Base-by-base conservation (phyloP, 2,797 vertebrate species). In the Sorex maritimensis region DNA sequence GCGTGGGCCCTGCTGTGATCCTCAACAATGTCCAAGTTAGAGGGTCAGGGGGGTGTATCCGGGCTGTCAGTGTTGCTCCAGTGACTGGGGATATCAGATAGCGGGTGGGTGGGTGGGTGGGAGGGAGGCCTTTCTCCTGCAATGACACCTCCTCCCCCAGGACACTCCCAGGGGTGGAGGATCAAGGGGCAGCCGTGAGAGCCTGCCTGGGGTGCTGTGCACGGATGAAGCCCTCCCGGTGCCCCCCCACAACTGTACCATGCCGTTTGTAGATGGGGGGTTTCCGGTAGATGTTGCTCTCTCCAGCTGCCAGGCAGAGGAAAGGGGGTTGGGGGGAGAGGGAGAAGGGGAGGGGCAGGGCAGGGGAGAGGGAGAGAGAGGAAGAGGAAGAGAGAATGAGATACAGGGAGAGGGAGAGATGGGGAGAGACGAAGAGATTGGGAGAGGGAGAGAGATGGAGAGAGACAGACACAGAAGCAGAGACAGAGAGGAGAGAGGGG, bases 251-350 rank as follows among this genome's bases (percentile, higher is more conserved):
- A 81, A 98, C 98, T 98, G 12, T 99, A 99, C 99, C 99, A 97
- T 99, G 98, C 98, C 99, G 98, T 97, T 99, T 99, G 99, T 99
- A 99, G 99, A 99, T 99, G 98, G 99, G 99, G 26, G 99, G 99
- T 97, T 99, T 99, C 98, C 99, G 98, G 98, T 99, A 99, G 99
- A 99, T 99, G 99, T 99, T 99, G 97, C 99, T 99, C 94, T 99
- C 99, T 93, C 98, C 99, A 90, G 99, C 99, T 98, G 99, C 99
- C 99, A 98, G 98, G 97, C 97, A 98, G 97, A 98, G 96, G 98
- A 61, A 94, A 90, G 91, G 94, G 95, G 78, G 94, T 93, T 87
- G 90, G 86, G 19, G 81, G 79, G 90, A 63, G 88, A 84, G 91
- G 87, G 92, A 73, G 94, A 89, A 46, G 87, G 88, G 92, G 87